Evolutionary conservation across 2,797 vertebrate species (phyloP), one percentile per base, ranked within the genome.

Genomic region (Xenentodon cancila): DNA sequence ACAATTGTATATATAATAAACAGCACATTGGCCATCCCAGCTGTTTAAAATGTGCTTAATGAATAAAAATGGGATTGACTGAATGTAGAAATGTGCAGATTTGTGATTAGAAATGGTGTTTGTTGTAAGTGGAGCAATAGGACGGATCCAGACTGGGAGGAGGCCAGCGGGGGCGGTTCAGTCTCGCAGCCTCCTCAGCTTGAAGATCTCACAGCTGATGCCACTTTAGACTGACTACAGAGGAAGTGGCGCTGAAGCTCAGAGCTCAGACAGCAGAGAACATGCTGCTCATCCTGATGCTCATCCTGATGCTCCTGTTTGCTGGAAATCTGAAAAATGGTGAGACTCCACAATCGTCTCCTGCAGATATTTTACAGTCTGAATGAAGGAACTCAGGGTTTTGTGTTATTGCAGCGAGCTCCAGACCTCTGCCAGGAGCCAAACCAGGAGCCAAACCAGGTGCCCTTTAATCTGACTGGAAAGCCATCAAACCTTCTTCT

Each of bases 201-300:
- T n/a, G 3, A 21, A 37, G 27, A 17, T 46, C 18, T 53, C 64
- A 22, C 82, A 74, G 78, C 46, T 87, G 82, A 50, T 44, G 32
- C 20, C 15, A 57, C n/a, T 9, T 81, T 48, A 56, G n/a, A 2
- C 4, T 11, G 42, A 34, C 21, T 43, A 52, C 63, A 2, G 19
- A 64, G 19, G 43, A 6, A 11, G 18, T 17, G 16, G 30, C 43
- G 16, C 25, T 59, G 32, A 3, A 9, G 1, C 1, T 15, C 9
- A 17, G 21, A 16, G 5, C n/a, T n/a, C n/a, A n/a, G n/a, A n/a
- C n/a, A n/a, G n/a, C n/a, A n/a, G 40, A 19, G 0, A 53, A 9
- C 62, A 78, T 81, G 81, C 20, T 66, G 70, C 56, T 1, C 9
- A n/a, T n/a, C n/a, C n/a, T n/a, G n/a, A 53, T 73, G 9, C 43